Conservation (phyloP, 2,113 vertebrate genomes). For the Emydocephalus ijimae region DNA sequence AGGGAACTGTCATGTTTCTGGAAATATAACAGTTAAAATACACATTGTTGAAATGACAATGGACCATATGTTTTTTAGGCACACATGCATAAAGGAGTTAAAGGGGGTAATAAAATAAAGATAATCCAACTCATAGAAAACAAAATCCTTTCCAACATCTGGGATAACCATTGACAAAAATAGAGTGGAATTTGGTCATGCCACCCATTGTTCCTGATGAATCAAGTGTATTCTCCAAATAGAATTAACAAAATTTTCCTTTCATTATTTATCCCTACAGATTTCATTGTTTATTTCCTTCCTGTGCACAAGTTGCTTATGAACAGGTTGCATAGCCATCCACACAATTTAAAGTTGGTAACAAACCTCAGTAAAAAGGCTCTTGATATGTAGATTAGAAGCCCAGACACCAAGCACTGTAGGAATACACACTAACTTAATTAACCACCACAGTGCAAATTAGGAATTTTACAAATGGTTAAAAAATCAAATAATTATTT, state of each 20-base stretch:
- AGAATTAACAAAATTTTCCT: constrained; percentile 28
- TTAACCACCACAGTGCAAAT: constrained; percentile 21
- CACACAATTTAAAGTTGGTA: constrained; percentile 25
- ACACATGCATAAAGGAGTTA: background rate
- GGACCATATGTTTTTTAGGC: background rate
- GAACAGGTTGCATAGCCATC: constrained; percentile 32
- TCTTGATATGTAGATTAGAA: constrained; percentile 25
- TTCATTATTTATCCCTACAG: constrained; percentile 6
- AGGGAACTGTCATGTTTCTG: no score
- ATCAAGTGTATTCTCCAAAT: constrained; percentile 12
- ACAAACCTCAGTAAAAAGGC: constrained; percentile 24
- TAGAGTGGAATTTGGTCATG: background rate
- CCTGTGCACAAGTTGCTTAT: constrained; percentile 21
- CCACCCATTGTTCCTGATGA: background rate
- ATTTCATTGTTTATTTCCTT: constrained; percentile 23
- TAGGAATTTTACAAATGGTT: constrained; percentile 17
- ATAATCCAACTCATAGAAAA: background rate
- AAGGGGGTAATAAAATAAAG: background rate
- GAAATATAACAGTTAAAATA: background rate
- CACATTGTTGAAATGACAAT: background rate
- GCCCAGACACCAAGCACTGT: background rate
- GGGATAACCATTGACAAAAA: constrained; percentile 3
- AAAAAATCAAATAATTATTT: constrained; percentile 13
- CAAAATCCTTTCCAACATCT: background rate
- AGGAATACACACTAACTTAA: background rate